Conservation (phyloP, 2,113 vertebrate species). For the Menidia beryllina region DNA sequence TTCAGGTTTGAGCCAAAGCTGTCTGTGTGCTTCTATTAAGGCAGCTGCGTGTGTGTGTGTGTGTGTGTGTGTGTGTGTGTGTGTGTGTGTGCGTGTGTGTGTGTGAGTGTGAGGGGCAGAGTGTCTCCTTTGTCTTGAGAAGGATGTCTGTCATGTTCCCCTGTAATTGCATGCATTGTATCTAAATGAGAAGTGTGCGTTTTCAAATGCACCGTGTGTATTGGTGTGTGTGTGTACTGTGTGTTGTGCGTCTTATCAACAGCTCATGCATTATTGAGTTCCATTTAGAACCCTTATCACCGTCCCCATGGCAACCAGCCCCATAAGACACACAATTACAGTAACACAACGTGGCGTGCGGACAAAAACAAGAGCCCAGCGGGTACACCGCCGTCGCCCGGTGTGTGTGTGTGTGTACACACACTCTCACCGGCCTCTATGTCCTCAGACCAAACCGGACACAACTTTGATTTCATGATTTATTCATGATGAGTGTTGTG, state of each 20-base stretch:
- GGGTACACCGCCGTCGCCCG: not conserved
- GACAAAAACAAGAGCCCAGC: slow-evolving; percentile 29
- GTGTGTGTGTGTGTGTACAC: slow-evolving; percentile 2
- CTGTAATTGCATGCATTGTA: slow-evolving; percentile 24
- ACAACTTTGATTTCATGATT: slow-evolving; percentile 38
- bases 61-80: slow-evolving; percentile 12
- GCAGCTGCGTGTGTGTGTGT: not conserved
- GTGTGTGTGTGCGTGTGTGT: slow-evolving; percentile 15
- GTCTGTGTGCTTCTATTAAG: slow-evolving; percentile 1
- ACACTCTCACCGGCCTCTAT: slow-evolving; percentile 32
- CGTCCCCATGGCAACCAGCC: slow-evolving; percentile 66
- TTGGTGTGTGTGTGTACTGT: slow-evolving; percentile 1
- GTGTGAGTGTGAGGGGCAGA: not conserved
- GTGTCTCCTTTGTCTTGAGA: slow-evolving; percentile 6
- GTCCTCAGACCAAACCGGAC: slow-evolving; percentile 40
- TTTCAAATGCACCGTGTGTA: slow-evolving; percentile 1
- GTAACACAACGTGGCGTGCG: slow-evolving; percentile 15
- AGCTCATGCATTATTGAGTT: slow-evolving; percentile 70
- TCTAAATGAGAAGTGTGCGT: slow-evolving; percentile 13
- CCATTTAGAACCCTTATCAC: slow-evolving; percentile 67
- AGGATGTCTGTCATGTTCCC: slow-evolving; percentile 12
- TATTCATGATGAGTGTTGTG: slow-evolving; percentile 25
- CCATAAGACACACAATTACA: slow-evolving; percentile 37
- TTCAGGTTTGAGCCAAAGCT: slow-evolving; percentile 5
- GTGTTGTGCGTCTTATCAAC: slow-evolving; percentile 49